Evolutionary conservation across 1,140 invertebrate species (phyloP), one percentile per base, ranked within the genome.

Genomic region (Bombus haemorrhoidalis): DNA sequence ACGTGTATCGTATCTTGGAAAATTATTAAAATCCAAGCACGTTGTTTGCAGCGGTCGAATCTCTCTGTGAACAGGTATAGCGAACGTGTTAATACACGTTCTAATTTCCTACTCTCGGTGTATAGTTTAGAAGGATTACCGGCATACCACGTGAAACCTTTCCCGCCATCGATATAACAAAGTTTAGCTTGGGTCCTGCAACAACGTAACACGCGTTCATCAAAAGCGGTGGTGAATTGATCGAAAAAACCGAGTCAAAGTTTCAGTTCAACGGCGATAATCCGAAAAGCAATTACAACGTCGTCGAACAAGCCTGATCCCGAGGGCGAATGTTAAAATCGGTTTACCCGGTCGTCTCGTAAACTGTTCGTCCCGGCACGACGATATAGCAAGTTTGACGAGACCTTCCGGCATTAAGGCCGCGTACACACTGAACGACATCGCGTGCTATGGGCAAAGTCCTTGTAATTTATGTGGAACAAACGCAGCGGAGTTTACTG

Each of bases 391-490:
- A 74, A 85, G 77, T 82, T 89, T 86, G 84, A 89, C 87, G 77
- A 83, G 34, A 69, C 39, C 68, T 18, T 37, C 43, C 37, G 71
- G 72, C 77, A 71, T 83, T 89, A 81, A 75, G 57, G 72, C 83
- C 73, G 83, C 84, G 79, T 81, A 77, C 79, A 76, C 78, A 81
- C 78, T 76, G 75, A 32, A 18, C 41, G 76, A 39, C 69, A 41
- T 53, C 37, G 47, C 73, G 53, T 75, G 75, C 64, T 66, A 39
- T n/a, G 77, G 81, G 68, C 39, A 74, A 82, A 83, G 66, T 86
- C 73, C 72, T 79, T 76, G 83, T 88, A 90, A 90, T 90, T 90
- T 90, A 90, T 88, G 86, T 90, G 89, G 89, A 88, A 88, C 86
- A 90, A 90, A 90, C 89, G 81, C 82, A 71, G 39, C 71, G 34